Evolutionary conservation across 1,140 invertebrate species (phyloP).

Genomic region (Cotesia typhae): DNA sequence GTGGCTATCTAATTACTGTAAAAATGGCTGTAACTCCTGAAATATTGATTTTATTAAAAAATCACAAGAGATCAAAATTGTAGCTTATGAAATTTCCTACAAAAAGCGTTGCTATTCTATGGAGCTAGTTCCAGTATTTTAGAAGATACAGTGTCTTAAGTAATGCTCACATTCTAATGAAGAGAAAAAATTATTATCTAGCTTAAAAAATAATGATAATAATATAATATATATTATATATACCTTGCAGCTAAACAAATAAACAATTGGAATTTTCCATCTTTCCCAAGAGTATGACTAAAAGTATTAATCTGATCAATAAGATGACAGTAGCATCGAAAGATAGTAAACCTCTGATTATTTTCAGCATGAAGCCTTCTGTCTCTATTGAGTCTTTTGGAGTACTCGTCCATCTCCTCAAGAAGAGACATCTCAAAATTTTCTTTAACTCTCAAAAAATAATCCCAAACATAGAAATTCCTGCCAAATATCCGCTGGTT

Average conservation of each 20-base stretch:
- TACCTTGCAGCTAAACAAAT: constrained; percentile 78
- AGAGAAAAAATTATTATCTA: constrained; percentile 27
- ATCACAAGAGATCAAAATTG: background rate
- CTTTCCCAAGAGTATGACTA: constrained; percentile 90
- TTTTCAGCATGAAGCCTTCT: constrained; percentile 55
- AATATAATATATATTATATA: constrained; percentile 6
- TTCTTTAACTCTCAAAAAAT: constrained; percentile 82
- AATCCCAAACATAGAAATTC: constrained; percentile 98
- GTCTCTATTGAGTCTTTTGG: constrained; percentile 55
- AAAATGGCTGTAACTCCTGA: too few relatives aligned
- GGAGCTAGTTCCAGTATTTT: too few relatives aligned
- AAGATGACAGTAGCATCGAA: constrained; percentile 80
- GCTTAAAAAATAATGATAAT: background rate
- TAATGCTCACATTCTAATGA: background rate
- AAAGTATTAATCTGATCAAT: constrained; percentile 86
- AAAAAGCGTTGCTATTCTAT: too few relatives aligned
- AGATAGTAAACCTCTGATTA: constrained; percentile 73
- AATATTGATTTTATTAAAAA: constrained; percentile 22
- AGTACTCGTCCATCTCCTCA: constrained; percentile 68
- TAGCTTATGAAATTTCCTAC: background rate
- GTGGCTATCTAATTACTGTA: too few relatives aligned
- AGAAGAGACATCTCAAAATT: constrained; percentile 81
- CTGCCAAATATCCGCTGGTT: constrained; percentile 90
- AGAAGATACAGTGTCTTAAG: background rate
- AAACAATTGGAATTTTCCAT: constrained; percentile 97